Evolutionary conservation across 2,888 invertebrate species (phyloP).

Genomic region (Xylocampa areola): DNA sequence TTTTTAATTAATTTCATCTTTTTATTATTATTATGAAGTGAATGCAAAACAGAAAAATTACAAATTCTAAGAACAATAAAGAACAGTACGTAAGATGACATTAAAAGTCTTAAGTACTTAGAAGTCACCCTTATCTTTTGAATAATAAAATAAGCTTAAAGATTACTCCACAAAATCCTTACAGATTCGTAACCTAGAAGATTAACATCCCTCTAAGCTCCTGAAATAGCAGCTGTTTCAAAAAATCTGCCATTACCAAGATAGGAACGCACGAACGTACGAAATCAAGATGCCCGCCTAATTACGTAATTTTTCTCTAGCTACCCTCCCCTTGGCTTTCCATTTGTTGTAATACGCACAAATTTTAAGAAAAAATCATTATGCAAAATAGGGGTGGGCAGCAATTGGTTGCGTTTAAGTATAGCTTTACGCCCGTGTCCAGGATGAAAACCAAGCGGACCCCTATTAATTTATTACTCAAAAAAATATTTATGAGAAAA

Average conservation of each 20-base stretch:
- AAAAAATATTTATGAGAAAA: not conserved
- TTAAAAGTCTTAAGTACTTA: constrained; percentile 1
- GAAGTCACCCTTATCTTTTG: constrained; percentile 23
- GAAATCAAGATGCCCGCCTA: constrained; percentile 64
- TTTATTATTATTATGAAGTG: too few species aligned
- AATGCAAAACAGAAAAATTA: not conserved
- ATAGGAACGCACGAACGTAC: constrained; percentile 42
- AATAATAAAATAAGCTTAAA: constrained; percentile 41
- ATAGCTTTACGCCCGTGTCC: constrained; percentile 22
- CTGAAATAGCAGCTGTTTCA: constrained; percentile 40
- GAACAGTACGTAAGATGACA: constrained; percentile 1
- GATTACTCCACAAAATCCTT: constrained; percentile 32
- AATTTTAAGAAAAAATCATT: constrained; percentile 62
- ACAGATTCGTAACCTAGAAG: constrained; percentile 28
- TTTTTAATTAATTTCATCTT: too few species aligned
- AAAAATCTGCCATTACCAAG: constrained; percentile 43
- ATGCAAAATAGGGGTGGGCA: constrained; percentile 50
- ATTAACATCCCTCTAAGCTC: constrained; percentile 44
- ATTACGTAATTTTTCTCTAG: constrained; percentile 63
- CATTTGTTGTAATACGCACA: constrained; percentile 56
- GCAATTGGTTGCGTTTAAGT: constrained; percentile 50
- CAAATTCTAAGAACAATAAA: not conserved
- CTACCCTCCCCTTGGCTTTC: constrained; percentile 46
- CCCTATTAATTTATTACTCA: constrained; percentile 21
- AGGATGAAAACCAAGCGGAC: constrained; percentile 12